Conservation (phyloP, 1,140 invertebrate species). For the Trissolcus basalis region DNA sequence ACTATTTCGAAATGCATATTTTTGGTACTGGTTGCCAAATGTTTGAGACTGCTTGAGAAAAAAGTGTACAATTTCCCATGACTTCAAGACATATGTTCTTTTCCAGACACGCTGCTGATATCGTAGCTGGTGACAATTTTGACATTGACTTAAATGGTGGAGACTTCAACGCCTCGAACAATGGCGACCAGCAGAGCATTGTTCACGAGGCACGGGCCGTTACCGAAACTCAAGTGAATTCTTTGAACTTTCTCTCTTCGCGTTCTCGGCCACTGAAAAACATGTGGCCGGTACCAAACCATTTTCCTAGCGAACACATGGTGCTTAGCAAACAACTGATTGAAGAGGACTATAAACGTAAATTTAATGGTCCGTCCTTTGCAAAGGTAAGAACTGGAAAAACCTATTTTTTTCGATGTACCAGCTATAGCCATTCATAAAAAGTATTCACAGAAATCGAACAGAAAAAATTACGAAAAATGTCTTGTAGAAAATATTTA, state of each 20-base stretch:
- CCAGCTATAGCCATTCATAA: neutral
- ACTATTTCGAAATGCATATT: no score
- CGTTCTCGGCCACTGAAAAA: slow-evolving; percentile 38
- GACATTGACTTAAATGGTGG: slow-evolving; percentile 14
- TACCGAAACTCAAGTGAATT: slow-evolving; percentile 45
- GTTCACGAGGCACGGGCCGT: slow-evolving; percentile 24
- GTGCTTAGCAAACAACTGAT: slow-evolving; percentile 38
- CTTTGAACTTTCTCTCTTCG: slow-evolving; percentile 39
- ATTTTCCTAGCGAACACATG: slow-evolving; percentile 47
- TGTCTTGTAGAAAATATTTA: no score
- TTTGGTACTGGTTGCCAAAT: no score
- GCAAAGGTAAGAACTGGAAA: slow-evolving; percentile 1
- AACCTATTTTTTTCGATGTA: neutral
- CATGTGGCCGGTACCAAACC: slow-evolving; percentile 32
- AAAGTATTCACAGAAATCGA: neutral
- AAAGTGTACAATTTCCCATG: slow-evolving; percentile 4
- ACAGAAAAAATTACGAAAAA: neutral
- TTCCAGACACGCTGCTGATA: slow-evolving; percentile 4
- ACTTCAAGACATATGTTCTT: slow-evolving; percentile 25
- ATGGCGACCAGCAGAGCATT: slow-evolving; percentile 46
- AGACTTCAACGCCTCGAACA: slow-evolving; percentile 43
- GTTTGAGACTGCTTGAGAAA: neutral
- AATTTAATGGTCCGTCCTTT: slow-evolving; percentile 30
- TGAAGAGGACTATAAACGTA: slow-evolving; percentile 46
- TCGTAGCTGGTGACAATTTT: slow-evolving; percentile 37